Evolutionary conservation across 2,888 invertebrate species (phyloP).

Genomic region (Sminthurinus aureus): DNA sequence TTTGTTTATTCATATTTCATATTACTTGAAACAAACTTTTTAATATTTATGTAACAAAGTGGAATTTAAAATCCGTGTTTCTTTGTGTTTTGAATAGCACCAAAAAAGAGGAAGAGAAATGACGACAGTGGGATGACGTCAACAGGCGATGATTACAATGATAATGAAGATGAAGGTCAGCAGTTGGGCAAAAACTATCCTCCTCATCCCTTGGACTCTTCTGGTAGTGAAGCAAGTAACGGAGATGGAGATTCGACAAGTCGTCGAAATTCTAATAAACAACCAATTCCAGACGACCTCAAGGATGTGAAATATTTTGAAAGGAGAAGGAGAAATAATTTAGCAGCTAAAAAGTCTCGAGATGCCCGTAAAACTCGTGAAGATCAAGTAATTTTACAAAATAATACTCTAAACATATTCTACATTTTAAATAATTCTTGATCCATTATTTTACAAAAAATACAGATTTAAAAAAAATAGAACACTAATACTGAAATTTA

Average conservation of each 20-base stretch:
- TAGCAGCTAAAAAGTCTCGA: conserved; percentile 90
- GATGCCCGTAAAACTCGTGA: conserved; percentile 87
- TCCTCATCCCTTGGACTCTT: background rate
- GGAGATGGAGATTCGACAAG: conserved; percentile 62
- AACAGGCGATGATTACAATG: no score
- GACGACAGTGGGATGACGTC: background rate
- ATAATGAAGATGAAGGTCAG: background rate
- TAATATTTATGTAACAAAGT: no score
- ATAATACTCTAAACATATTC: background rate
- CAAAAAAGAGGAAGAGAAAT: background rate
- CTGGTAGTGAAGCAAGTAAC: background rate
- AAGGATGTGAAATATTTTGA: conserved; percentile 93
- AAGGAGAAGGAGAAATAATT: conserved; percentile 83
- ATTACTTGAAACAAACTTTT: no score
- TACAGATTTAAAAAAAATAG: no score
- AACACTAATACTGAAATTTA: background rate
- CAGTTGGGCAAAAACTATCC: no score
- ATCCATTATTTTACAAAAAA: no score
- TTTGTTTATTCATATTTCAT: no score
- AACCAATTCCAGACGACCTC: conserved; percentile 84
- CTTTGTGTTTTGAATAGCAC: background rate
- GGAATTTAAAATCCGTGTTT: background rate
- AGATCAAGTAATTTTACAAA: conserved; percentile 72
- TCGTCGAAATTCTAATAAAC: conserved; percentile 77
- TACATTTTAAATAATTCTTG: background rate